Conservation (phyloP, 2,888 invertebrate species). For the Dendrolimus houi region DNA sequence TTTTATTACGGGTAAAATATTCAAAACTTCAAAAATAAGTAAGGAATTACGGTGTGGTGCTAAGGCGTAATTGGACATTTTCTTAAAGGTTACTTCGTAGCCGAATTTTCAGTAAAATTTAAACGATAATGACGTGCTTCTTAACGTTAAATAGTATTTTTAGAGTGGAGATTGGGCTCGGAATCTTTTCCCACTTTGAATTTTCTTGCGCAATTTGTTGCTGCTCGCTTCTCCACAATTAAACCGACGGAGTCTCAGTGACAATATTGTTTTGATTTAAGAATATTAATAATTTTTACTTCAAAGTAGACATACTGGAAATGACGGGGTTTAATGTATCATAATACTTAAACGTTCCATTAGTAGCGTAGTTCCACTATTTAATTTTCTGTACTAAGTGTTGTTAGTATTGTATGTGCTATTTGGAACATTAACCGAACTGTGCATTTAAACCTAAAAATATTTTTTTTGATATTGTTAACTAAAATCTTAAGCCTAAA, state of each 20-base stretch:
- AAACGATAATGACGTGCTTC: conserved; percentile 10
- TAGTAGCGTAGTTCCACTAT: too few species aligned
- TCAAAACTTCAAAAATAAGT: not conserved
- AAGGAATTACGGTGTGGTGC: not conserved
- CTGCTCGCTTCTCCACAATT: conserved; percentile 46
- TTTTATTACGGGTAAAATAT: not conserved
- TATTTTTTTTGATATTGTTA: too few species aligned
- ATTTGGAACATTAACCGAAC: too few species aligned
- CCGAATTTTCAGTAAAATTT: conserved; percentile 5
- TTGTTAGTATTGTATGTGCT: too few species aligned
- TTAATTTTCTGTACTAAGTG: too few species aligned
- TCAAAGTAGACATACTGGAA: conserved; percentile 33
- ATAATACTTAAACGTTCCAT: conserved; percentile 26
- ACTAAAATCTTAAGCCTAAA: too few species aligned
- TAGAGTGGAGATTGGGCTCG: conserved; percentile 11
- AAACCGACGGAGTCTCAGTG: conserved; percentile 44
- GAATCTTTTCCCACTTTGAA: conserved; percentile 28
- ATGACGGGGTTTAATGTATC: conserved; percentile 34
- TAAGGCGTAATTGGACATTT: conserved; percentile 1
- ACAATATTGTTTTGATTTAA: conserved; percentile 63
- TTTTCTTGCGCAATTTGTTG: conserved; percentile 49
- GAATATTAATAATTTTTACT: conserved; percentile 56
- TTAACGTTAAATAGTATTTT: conserved; percentile 16
- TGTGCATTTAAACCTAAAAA: too few species aligned
- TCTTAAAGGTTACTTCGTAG: not conserved